phyloP scores from a whole-genome alignment of 2,113 vertebrate genomes.

The Cottus gobio region DNA sequence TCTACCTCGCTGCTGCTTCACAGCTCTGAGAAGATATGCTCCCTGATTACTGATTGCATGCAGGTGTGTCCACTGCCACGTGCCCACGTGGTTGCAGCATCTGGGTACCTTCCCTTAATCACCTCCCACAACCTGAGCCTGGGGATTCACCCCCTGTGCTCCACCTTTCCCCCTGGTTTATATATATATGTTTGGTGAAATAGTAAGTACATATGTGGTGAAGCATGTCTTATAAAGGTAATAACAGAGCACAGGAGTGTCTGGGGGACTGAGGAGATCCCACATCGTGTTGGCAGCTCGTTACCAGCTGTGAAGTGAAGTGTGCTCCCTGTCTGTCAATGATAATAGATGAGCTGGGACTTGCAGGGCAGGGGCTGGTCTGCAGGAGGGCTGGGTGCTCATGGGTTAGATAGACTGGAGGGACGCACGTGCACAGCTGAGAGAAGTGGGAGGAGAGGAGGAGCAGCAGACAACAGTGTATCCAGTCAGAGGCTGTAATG shows the following conservation, averaged over 20 bases:
- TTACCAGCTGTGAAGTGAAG: conserved; percentile 45
- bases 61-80: too few species aligned
- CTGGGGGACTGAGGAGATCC: conserved; percentile 28
- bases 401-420: conserved; percentile 31
- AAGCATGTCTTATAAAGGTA: conserved; percentile 9
- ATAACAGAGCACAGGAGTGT: conserved; percentile 19
- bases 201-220: conserved; percentile 2
- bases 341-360: conserved; percentile 56
- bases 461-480: conserved; percentile 50
- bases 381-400: conserved; percentile 30
- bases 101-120: too few species aligned
- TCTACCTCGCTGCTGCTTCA: too few species aligned
- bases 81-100: too few species aligned
- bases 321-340: conserved; percentile 55
- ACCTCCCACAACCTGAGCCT: too few species aligned
- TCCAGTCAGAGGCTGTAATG: conserved; percentile 46
- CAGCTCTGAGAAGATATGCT: too few species aligned
- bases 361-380: conserved; percentile 29
- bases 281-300: conserved; percentile 54
- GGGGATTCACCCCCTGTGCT: too few species aligned
- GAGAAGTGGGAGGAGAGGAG: conserved; percentile 47
- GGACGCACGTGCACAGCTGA: conserved; percentile 18
- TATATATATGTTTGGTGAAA: too few species aligned
- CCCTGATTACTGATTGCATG: too few species aligned
- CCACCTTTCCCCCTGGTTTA: too few species aligned